Conservation (phyloP, 2,113 vertebrate genomes). For the Chloropsis cyanopogon region DNA sequence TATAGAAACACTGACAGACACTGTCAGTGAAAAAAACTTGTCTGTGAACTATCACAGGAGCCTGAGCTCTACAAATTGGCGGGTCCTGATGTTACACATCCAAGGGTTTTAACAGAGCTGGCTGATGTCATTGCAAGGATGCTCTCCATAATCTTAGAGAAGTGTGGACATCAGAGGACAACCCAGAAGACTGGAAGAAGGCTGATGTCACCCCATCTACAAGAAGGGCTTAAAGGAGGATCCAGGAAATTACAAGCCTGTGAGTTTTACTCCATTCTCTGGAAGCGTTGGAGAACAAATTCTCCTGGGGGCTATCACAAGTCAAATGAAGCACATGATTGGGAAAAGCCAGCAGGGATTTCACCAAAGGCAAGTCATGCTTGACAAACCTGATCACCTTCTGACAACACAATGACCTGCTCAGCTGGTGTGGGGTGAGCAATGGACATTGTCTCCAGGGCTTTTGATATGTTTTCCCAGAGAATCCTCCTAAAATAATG, state of each 20-base stretch:
- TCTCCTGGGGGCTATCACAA: background rate
- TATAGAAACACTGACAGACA: background rate
- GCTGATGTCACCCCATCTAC: background rate
- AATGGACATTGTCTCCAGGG: background rate
- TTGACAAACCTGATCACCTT: background rate
- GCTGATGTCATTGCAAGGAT: background rate
- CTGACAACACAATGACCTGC: background rate
- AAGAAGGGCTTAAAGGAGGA: background rate
- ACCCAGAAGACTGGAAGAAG: background rate
- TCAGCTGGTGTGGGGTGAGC: background rate
- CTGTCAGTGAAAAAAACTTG: background rate
- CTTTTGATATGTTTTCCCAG: fast-evolving
- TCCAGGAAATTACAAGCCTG: background rate
- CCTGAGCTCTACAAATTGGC: background rate
- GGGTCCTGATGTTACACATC: background rate
- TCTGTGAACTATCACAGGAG: background rate
- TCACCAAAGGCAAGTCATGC: background rate
- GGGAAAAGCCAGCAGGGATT: background rate
- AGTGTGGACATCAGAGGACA: fast-evolving
- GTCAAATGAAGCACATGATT: background rate
- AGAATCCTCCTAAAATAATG: background rate
- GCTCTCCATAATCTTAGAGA: background rate
- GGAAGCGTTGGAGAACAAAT: background rate
- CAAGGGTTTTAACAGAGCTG: background rate
- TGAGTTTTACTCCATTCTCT: background rate